phyloP scores from a whole-genome alignment of 1,140 invertebrate genomes.

The Drosophila tristis region DNA sequence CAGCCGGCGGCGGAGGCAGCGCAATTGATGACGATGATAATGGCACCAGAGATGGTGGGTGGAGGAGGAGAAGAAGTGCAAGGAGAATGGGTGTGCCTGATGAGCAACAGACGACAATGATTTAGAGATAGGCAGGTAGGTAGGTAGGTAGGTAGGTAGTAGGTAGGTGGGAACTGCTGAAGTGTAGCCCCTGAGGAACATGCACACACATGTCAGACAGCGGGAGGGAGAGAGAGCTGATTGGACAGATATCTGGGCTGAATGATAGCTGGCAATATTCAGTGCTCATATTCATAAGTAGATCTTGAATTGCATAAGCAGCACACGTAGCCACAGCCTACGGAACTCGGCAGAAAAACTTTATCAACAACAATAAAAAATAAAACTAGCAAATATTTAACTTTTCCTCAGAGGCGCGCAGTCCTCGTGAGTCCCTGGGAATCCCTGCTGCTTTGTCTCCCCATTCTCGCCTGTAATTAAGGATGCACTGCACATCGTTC shows the following conservation, averaged over 20 bases:
- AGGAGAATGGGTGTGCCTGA: constrained; percentile 43
- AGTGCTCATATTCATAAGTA: not conserved
- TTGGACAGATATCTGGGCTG: constrained; percentile 49
- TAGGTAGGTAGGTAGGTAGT: not conserved
- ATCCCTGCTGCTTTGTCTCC: not conserved
- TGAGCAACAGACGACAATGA: constrained; percentile 79
- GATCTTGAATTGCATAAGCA: constrained; percentile 13
- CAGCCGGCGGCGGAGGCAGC: constrained; percentile 47
- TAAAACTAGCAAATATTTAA: constrained; percentile 52
- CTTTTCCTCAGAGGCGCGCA: constrained; percentile 4
- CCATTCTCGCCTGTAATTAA: constrained; percentile 58
- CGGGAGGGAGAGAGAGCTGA: constrained; percentile 19
- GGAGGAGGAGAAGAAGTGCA: not conserved
- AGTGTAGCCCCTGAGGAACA: constrained; percentile 13
- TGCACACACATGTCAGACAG: not conserved
- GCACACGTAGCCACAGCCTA: constrained; percentile 46
- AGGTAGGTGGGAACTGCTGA: constrained; percentile 26
- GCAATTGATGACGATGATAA: constrained; percentile 79
- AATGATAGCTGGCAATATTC: not conserved
- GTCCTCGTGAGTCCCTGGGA: constrained; percentile 14
- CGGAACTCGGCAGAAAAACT: constrained; percentile 18
- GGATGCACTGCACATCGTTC: constrained; percentile 73
- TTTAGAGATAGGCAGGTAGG: constrained; percentile 45
- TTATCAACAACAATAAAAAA: constrained; percentile 54
- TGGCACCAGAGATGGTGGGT: constrained; percentile 38